Evolutionary conservation across 2,888 invertebrate species (phyloP).

Genomic region (Stenodema calcarata): DNA sequence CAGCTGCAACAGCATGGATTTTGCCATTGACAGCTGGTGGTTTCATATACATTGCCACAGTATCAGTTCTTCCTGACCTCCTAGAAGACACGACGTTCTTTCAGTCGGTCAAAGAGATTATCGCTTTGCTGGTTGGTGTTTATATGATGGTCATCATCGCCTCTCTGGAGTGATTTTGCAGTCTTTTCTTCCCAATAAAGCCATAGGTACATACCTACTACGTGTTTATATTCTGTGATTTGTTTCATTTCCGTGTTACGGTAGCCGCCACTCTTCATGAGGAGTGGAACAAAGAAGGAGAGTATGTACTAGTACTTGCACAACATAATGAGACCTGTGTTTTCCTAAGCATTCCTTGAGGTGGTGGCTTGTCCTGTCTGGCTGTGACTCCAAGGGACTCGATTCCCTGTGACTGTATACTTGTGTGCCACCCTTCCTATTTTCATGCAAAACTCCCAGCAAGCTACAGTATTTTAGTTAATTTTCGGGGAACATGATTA

Average conservation of each 20-base stretch:
- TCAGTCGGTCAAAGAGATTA: constrained; percentile 90
- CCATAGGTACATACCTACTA: not conserved
- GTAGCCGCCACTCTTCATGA: too few species aligned
- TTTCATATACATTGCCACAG: constrained; percentile 99
- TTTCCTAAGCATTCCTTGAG: too few species aligned
- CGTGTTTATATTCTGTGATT: not conserved
- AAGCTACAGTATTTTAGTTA: too few species aligned
- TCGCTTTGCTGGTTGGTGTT: constrained; percentile 87
- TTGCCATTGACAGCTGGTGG: constrained; percentile 98
- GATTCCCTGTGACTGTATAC: too few species aligned
- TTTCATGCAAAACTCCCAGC: too few species aligned
- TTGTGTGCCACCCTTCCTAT: too few species aligned
- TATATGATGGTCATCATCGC: constrained; percentile 96
- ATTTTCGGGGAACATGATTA: too few species aligned
- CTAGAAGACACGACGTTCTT: constrained; percentile 84
- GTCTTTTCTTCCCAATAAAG: not conserved
- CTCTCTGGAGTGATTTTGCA: constrained; percentile 56
- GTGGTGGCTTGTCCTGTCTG: too few species aligned
- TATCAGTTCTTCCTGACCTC: constrained; percentile 97
- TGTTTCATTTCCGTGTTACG: not conserved
- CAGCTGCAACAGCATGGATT: constrained; percentile 82
- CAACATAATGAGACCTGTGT: too few species aligned
- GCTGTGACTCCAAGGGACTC: too few species aligned
- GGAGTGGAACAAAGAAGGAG: too few species aligned
- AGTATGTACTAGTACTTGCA: too few species aligned